Conservation (phyloP, 2,113 vertebrate species). For the Clarias batrachus region DNA sequence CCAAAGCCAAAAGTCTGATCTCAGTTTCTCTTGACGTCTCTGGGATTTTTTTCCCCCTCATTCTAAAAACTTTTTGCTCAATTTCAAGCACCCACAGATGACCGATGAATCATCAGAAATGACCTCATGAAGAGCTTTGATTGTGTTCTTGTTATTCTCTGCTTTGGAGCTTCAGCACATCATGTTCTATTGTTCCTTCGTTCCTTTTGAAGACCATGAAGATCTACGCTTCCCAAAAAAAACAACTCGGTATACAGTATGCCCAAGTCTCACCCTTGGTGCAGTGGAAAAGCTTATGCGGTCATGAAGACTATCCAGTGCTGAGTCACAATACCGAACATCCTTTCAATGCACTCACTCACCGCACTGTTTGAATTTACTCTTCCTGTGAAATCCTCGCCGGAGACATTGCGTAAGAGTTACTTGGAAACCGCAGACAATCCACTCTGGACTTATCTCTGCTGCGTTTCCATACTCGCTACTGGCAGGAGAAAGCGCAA, state of each 20-base stretch:
- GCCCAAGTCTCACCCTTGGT: background rate
- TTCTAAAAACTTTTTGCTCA: conserved; percentile 50
- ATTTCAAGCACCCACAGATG: conserved; percentile 3
- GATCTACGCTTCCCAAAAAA: background rate
- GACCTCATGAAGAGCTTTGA: background rate
- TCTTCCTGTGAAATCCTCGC: background rate
- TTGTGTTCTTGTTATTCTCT: background rate
- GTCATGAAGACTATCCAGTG: too few relatives aligned
- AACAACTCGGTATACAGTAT: too few relatives aligned
- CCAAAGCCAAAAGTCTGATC: conserved; percentile 67
- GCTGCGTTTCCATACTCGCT: background rate
- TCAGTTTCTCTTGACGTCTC: conserved; percentile 63
- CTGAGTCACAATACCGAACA: background rate
- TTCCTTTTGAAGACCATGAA: background rate
- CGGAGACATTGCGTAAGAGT: background rate
- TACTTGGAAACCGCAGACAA: background rate
- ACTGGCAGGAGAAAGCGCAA: background rate
- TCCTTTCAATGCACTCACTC: background rate
- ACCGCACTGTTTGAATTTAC: background rate
- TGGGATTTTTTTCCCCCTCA: conserved; percentile 51
- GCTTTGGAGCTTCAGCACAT: background rate
- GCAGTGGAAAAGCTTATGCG: background rate
- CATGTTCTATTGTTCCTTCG: background rate
- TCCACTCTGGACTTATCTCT: background rate
- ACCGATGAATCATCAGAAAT: conserved; percentile 3